Evolutionary conservation across 2,797 vertebrate genomes (phyloP).

Genomic region (Onychomys leucogaster): DNA sequence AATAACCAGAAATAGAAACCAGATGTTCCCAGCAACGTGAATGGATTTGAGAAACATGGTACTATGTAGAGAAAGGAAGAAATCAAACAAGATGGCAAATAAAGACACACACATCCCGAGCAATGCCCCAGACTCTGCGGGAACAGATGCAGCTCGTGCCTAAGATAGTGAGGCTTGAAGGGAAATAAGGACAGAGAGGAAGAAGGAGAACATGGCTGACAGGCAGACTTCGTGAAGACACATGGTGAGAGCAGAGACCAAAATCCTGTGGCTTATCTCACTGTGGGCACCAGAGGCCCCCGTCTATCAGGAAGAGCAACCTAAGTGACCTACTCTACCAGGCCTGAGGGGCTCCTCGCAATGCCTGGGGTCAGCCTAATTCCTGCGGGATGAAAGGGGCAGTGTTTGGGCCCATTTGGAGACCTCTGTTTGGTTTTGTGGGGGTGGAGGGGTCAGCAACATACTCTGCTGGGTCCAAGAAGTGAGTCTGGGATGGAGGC

Average conservation of each 20-base stretch:
- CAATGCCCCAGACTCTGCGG: neutral
- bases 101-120: neutral
- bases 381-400: neutral
- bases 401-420: neutral
- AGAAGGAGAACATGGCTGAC: too few relatives aligned
- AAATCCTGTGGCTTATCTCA: neutral
- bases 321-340: neutral
- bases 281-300: neutral
- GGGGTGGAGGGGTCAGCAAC: neutral
- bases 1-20: slow-evolving; percentile 59
- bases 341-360: neutral
- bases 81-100: neutral
- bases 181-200: neutral
- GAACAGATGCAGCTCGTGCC: neutral
- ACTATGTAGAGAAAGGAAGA: neutral
- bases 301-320: neutral
- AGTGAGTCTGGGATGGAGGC: neutral
- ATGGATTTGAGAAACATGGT: neutral
- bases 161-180: neutral
- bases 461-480: neutral
- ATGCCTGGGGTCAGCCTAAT: too few relatives aligned
- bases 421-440: neutral
- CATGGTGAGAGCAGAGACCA: neutral
- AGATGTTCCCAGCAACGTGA: slow-evolving; percentile 31
- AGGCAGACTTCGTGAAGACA: neutral